Evolutionary conservation across 2,113 vertebrate species (phyloP), one percentile per base, ranked within the genome.

Genomic region (Poeciliopsis prolifica): DNA sequence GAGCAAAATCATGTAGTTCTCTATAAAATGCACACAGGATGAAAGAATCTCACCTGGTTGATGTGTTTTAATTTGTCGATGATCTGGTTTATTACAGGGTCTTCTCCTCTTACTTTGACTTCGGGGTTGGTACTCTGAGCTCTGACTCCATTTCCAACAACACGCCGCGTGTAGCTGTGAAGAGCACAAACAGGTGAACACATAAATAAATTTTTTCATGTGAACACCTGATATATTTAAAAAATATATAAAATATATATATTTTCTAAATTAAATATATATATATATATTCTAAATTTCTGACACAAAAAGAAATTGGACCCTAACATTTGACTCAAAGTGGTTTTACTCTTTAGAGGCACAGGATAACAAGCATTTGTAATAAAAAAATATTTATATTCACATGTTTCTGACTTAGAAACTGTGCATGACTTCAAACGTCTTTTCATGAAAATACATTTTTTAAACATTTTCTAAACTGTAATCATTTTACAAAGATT

Each of bases 41-140:
- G 1, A 67, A 54, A 35, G n/a, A 26, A 33, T 72, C 94, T 95
- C 92, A 98, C 97, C 96, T 97, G 96, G 92, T 95, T 96, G 92
- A 97, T 83, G 81, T 97, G 96, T 74, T 95, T 98, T 82, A 98
- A 94, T 90, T 98, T 97, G 93, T 98, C 96, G 75, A 96, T 96
- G 85, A 98, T 95, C 89, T 97, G 96, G 90, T 93, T 95, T 86
- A 96, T 96, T 64, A 95, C 87, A 1, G 95, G 95, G 83, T 98
- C 96, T 1, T 75, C 91, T 86, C 92, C 95, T 90, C 95, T 97
- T 86, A 96, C 95, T 93, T 93, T 96, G 64, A 98, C 95, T 90
- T 98, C 96, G 0, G 96, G 96, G 91, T 97, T 98, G 78, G 71
- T 87, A 72, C 93, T 91, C 67, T 98, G 96, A 73, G 95, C 96